These are phyloP conservation scores for Aphrophora alni DNA, from an alignment of 2,888 invertebrate genomes.

Conservation along the genomic window DNA sequence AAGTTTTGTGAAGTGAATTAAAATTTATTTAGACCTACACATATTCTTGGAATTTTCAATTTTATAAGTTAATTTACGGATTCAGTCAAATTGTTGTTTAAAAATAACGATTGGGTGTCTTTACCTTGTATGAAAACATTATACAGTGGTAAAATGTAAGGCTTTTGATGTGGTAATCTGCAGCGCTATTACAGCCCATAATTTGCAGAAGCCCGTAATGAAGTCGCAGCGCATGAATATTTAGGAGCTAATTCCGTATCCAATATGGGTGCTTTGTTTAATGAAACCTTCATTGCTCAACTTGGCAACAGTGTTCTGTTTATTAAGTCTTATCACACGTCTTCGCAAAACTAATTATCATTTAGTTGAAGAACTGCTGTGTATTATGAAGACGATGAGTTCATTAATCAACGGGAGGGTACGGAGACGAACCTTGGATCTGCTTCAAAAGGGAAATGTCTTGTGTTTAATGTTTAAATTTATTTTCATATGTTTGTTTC, in stretches of 20 bases:
- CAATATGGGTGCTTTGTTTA: slow-evolving; percentile 3
- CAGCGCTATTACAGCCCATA: background rate
- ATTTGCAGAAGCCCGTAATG: slow-evolving; percentile 2
- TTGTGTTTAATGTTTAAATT: no score
- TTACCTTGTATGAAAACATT: background rate
- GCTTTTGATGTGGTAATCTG: slow-evolving; percentile 3
- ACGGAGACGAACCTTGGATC: background rate
- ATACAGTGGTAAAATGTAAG: background rate
- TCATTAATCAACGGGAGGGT: background rate
- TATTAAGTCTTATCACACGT: slow-evolving; percentile 9
- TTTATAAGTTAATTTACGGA: no score
- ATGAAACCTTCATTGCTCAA: background rate
- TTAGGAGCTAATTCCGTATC: background rate
- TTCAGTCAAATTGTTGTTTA: no score
- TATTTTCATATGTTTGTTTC: no score
- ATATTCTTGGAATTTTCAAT: no score
- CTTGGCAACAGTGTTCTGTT: background rate
- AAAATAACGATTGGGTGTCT: no score
- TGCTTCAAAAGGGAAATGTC: no score
- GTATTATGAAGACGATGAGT: background rate
- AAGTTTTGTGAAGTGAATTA: no score
- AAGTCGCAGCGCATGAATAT: background rate
- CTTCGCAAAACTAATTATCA: background rate
- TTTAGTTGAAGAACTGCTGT: background rate
- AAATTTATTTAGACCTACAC: no score